A percentile compares a stretch with the other conserved stretches of the same genome.
Evolutionary conservation across 1,140 invertebrate genomes (phyloP).

Genomic region (Microplitis mediator): DNA sequence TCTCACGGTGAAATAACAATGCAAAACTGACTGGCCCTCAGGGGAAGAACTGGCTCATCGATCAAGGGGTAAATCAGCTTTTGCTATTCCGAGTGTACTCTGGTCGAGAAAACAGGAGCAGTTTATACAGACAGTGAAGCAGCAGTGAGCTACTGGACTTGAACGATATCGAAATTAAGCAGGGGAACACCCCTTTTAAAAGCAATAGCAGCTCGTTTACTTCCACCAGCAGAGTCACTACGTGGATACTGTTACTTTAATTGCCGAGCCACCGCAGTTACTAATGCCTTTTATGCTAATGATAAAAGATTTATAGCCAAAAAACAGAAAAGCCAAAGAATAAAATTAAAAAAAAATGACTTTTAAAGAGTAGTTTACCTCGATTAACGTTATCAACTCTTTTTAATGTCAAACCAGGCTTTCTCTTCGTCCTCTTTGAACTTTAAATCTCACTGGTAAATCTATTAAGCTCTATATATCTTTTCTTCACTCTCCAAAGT

Average conservation of each 20-base stretch:
- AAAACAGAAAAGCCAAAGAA: constrained; percentile 31
- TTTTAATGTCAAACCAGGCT: background rate
- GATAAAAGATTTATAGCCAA: constrained; percentile 39
- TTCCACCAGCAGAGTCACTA: background rate
- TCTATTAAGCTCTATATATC: too few relatives aligned
- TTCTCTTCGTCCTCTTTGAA: background rate
- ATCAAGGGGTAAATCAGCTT: constrained; percentile 42
- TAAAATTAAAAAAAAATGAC: too few relatives aligned
- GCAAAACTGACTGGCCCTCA: constrained; percentile 29
- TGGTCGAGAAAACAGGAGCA: background rate
- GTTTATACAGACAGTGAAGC: background rate
- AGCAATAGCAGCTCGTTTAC: constrained; percentile 5
- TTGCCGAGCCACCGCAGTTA: constrained; percentile 29
- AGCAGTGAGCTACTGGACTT: background rate
- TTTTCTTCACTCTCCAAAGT: too few relatives aligned
- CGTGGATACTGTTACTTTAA: constrained; percentile 43
- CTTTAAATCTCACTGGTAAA: background rate
- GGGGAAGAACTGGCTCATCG: constrained; percentile 38
- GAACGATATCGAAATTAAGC: background rate
- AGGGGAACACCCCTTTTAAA: background rate
- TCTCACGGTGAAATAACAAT: constrained; percentile 47
- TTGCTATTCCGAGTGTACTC: background rate
- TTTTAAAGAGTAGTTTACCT: constrained; percentile 28
- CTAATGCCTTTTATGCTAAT: constrained; percentile 49
- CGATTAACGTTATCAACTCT: constrained; percentile 25